phyloP scores from a whole-genome alignment of 1,140 invertebrate species.

The Brachystomella parvula region DNA sequence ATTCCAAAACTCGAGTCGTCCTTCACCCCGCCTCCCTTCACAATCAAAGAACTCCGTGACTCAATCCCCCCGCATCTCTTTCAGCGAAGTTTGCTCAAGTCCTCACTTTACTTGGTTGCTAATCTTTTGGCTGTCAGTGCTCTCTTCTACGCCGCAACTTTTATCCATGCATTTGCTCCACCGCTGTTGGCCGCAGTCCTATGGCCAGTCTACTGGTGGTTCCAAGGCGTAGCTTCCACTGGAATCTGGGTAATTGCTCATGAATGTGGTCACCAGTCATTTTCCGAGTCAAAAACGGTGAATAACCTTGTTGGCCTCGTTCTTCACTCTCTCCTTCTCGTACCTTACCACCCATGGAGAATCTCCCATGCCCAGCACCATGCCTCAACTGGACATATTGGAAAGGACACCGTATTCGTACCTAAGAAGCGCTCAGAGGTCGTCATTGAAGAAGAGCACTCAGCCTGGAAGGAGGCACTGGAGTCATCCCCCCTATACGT shows the following conservation, averaged over 20 bases:
- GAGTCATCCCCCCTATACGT: background rate
- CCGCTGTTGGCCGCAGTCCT: background rate
- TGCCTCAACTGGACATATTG: slow-evolving; percentile 14
- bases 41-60: slow-evolving; percentile 13
- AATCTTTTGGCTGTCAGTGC: background rate
- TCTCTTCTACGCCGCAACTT: slow-evolving; percentile 8
- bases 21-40: slow-evolving; percentile 2
- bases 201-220: slow-evolving; percentile 12
- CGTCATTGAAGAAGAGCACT: background rate
- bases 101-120: background rate
- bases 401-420: slow-evolving; percentile 7
- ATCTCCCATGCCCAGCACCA: slow-evolving; percentile 16
- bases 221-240: slow-evolving; percentile 11
- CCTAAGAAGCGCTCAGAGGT: slow-evolving; percentile 1
- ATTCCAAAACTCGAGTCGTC: background rate
- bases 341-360: slow-evolving; percentile 12
- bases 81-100: slow-evolving; percentile 5
- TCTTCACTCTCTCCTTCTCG: slow-evolving; percentile 4
- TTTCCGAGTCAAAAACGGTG: slow-evolving; percentile 9
- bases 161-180: background rate
- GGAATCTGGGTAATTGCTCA: slow-evolving; percentile 15
- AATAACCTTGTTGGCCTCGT: slow-evolving; percentile 12
- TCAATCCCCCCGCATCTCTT: slow-evolving; percentile 14
- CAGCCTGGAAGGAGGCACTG: slow-evolving; percentile 4
- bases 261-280: slow-evolving; percentile 18